Evolutionary conservation across 2,113 vertebrate species (phyloP).

Genomic region (Drymodes brunneopygia): DNA sequence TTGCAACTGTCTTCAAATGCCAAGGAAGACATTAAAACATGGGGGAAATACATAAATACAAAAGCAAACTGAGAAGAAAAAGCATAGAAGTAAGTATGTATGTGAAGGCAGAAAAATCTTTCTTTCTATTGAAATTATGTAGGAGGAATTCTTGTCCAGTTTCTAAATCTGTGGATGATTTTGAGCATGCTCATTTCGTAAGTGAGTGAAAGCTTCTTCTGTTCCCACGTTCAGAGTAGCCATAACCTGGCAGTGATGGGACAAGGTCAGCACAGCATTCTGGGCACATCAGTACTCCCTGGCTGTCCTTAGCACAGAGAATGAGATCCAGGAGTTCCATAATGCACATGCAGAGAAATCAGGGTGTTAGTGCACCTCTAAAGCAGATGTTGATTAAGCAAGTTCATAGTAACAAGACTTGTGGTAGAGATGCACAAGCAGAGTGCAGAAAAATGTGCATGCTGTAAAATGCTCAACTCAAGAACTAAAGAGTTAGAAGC

Average conservation of each 20-base stretch:
- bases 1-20: neutral
- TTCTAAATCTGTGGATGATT: neutral
- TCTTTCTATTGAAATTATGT: neutral
- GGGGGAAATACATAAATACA: neutral
- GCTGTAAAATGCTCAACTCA: neutral
- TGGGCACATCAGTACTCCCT: neutral
- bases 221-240: neutral
- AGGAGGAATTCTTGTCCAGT: neutral
- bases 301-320: neutral
- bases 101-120: neutral
- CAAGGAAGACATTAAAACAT: neutral
- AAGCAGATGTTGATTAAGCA: neutral
- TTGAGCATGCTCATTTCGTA: neutral
- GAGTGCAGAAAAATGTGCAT: neutral
- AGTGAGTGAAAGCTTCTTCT: neutral
- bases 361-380: neutral
- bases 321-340: neutral
- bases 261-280: accelerated
- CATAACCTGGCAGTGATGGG: neutral
- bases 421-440: neutral
- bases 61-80: neutral
- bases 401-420: neutral
- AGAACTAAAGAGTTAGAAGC: neutral
- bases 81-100: neutral
- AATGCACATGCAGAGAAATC: accelerated